Evolutionary conservation across 2,797 vertebrate genomes (phyloP), one percentile per base, ranked within the genome.

Genomic region (Hippopotamyrus pictus): DNA sequence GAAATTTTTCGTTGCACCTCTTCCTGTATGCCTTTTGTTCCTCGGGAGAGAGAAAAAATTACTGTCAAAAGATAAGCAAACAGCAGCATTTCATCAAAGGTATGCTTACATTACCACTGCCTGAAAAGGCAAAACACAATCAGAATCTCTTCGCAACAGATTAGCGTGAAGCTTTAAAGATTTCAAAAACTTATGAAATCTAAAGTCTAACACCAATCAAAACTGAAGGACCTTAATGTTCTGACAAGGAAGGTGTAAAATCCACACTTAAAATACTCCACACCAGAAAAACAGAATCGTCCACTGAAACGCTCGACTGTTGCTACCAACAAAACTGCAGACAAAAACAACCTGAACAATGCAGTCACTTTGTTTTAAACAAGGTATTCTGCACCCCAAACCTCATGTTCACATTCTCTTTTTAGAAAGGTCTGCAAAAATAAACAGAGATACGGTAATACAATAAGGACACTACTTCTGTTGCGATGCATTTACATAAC

Each of bases 1-100:
- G 95, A 98, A 99, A 98, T 99, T 97, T 97, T 96, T 97, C 95
- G 97, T 96, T 96, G 97, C 97, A 92, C 98, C 98, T 95, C 96
- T 98, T 97, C 95, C 92, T 94, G 96, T 98, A 96, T 98, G 94
- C 95, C 95, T 97, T 96, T 94, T 93, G 93, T 94, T 95, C 95
- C 98, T 99, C 94, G 37, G 73, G 14, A 17, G 7, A 37, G 33
- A 19, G 19, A 92, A 90, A 12, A 2, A 44, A 37, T 29, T 44
- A 19, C 4, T 22, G 1, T 54, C 53, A 19, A 46, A 65, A n/a
- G 48, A 1, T 50, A 73, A 53, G 57, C 57, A 59, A 57, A 46
- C 0, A 37, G 19, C 17, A 17, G 17, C 82, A 82, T 82, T 59
- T 14, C 53, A 88, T 79, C 44, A 29, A 3, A 29, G 79, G 19